These are phyloP conservation scores for Lagorchestes hirsutus DNA, from an alignment of 2,797 vertebrate species.

Conservation along the genomic window DNA sequence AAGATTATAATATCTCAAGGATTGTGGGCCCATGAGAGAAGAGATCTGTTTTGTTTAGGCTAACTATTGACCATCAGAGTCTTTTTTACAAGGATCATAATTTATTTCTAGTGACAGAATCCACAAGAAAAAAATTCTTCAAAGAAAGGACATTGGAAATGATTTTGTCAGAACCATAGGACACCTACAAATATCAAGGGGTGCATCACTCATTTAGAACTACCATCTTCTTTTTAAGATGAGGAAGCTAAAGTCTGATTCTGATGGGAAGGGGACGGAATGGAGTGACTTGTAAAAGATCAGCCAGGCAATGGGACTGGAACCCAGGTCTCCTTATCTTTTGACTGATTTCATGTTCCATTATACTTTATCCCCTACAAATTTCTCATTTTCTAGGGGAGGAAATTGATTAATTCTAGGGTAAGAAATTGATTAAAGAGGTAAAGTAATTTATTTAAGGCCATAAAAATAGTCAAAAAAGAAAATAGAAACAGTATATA, in stretches of 20 bases:
- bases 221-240: background rate
- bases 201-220: background rate
- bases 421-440: background rate
- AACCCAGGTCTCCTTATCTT: background rate
- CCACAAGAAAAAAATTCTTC: background rate
- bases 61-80: background rate
- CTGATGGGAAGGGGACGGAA: background rate
- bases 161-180: background rate
- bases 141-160: background rate
- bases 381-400: background rate
- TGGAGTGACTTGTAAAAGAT: background rate
- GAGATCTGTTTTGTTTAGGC: background rate
- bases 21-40: background rate
- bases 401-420: background rate
- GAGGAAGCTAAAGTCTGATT: background rate
- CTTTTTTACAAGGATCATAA: background rate
- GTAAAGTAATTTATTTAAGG: background rate
- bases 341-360: background rate
- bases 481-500: background rate
- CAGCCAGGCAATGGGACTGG: background rate
- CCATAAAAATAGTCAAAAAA: background rate
- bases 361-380: background rate
- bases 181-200: background rate
- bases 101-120: background rate
- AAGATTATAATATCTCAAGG: background rate